A percentile compares a stretch with the other conserved stretches of the same genome.
phyloP scores from a whole-genome alignment of 2,797 vertebrate genomes.

The Pseudomugil tenellus region DNA sequence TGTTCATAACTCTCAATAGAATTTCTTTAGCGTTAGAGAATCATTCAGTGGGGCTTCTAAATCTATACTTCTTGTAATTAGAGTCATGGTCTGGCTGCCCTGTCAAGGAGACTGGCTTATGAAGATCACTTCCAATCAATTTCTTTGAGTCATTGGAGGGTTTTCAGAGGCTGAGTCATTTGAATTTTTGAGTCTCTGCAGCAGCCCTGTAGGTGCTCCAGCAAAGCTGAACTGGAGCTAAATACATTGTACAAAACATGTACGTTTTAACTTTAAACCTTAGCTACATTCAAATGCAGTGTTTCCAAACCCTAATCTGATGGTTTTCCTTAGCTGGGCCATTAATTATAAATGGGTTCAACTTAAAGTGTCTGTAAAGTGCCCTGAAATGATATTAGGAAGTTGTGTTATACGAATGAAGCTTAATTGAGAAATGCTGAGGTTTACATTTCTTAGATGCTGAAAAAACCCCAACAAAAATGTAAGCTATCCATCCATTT shows the following conservation, averaged over 20 bases:
- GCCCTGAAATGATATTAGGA: no score
- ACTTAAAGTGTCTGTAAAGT: no score
- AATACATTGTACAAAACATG: constrained; percentile 7
- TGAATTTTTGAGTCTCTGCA: constrained; percentile 35
- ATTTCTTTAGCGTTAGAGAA: not conserved
- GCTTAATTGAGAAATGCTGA: not conserved
- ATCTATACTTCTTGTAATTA: constrained; percentile 35
- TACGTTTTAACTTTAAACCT: not conserved
- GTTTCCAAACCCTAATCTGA: no score
- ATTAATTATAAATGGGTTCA: no score
- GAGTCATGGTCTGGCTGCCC: constrained; percentile 13
- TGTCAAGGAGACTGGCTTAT: constrained; percentile 28
- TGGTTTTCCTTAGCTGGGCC: no score
- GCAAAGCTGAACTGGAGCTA: constrained; percentile 4
- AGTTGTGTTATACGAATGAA: no score
- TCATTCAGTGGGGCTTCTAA: constrained; percentile 24
- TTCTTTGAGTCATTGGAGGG: constrained; percentile 21
- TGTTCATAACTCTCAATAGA: constrained; percentile 23
- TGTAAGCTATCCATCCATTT: no score
- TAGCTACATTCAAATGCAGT: not conserved
- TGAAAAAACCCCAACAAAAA: no score
- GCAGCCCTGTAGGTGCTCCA: constrained; percentile 30
- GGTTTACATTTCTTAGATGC: constrained; percentile 1
- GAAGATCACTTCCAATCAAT: constrained; percentile 47
- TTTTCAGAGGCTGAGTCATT: constrained; percentile 50